Base-by-base conservation (phyloP, 2,113 vertebrate genomes). In the Phainopepla nitens region DNA sequence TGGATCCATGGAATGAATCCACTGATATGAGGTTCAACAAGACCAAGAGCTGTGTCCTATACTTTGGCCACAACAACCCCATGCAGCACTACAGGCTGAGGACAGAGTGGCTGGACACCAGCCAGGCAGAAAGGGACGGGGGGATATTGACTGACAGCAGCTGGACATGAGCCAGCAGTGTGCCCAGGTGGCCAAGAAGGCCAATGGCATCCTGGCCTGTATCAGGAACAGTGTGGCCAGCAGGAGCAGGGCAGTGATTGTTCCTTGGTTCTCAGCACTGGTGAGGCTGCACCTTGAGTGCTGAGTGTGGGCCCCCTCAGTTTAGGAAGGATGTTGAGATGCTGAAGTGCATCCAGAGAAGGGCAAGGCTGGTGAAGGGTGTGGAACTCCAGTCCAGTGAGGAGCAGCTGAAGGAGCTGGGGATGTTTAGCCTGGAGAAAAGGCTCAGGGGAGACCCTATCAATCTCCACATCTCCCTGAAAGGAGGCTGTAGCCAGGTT, bases 1-100 rank as follows among this genome's bases (percentile, higher is more conserved):
- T 50, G 65, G 65, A 58, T 58, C 23, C 29, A 15, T 28, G 35
- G 44, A 20, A 20, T 28, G 18, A 41, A 41, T 58, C 19, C 54
- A 23, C 0, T 7, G 15, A n/a, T 6, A 18, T 1, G 19, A 70
- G 24, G 4, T 15, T n/a, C 44, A 82, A 6, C 29, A 41, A n/a
- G 42, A 69, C 11, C 18, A 17, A 33, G 53, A 7, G 15, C 35
- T 3, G 6, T 5, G 42, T 11, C 9, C 53, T 33, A 18, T 20
- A 57, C 64, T 68, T 39, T 16, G 44, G 42, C 44, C 35, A 69
- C 29, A 49, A 33, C 13, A n/a, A 11, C 19, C 23, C 53, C 35
- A 10, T 7, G 28, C 15, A 33, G 51, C 18, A 14, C 64, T 41
- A 33, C 14, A 58, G 78, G 53, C 22, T 49, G 42, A 23, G 42